phyloP scores from a whole-genome alignment of 1,140 invertebrate species.

The Anoplolepis gracilipes region DNA sequence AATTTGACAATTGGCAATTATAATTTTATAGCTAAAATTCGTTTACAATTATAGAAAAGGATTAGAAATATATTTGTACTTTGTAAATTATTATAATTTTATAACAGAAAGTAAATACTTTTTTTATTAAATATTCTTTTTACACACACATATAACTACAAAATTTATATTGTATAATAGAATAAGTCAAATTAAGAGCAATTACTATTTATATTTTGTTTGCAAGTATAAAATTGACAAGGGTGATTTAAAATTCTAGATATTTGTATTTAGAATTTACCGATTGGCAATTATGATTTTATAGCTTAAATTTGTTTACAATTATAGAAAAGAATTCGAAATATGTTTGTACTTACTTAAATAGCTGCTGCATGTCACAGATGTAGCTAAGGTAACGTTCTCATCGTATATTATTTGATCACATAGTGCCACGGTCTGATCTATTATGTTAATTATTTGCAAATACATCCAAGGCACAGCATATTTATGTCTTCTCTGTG shows the following conservation, averaged over 20 bases:
- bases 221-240: background rate
- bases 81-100: background rate
- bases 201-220: background rate
- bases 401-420: constrained; percentile 74
- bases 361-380: constrained; percentile 79
- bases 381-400: constrained; percentile 72
- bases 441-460: constrained; percentile 81
- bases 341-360: constrained; percentile 77
- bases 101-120: background rate
- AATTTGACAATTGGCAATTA: no score
- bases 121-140: no score
- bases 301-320: background rate
- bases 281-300: no score
- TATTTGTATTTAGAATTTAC: no score
- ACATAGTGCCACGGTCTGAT: constrained; percentile 79
- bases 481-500: constrained; percentile 79
- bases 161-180: no score
- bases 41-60: background rate
- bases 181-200: background rate
- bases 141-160: no score
- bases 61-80: constrained; percentile 67
- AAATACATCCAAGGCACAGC: constrained; percentile 83
- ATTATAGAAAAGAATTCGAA: constrained; percentile 30
- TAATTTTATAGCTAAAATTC: background rate
- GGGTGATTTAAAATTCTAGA: background rate